Base-by-base conservation (phyloP, 2,113 vertebrate species). In the Eudyptes chrysolophus region DNA sequence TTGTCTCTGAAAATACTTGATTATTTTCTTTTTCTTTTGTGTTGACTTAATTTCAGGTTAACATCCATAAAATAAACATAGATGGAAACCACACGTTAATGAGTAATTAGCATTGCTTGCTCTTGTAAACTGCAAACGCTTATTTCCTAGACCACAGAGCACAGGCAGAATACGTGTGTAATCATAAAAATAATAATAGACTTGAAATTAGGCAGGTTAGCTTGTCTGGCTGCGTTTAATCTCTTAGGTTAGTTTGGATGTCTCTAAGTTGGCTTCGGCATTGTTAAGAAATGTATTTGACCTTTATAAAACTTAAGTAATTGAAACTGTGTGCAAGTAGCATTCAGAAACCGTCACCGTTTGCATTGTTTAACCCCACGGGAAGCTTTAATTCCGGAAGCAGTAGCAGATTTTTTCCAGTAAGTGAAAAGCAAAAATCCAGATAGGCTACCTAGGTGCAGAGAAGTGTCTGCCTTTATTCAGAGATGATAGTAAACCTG, bases 381-480 rank as follows among this genome's bases (percentile, higher is more conserved):
- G 87, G 94, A 93, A 58, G 61, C 58, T 87, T 40, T 83, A 25
- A 83, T 83, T 96, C 84, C 1, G 9, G 89, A 82, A 85, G 66
- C 70, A 24, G 74, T 46, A 42, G 72, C 57, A 42, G 48, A 21
- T 68, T 86, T 78, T 88, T 92, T 83, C 92, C 78, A 70, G 85
- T 96, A 95, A 88, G 90, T 58, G 84, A 82, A 74, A 95, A 96
- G 58, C 21, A 81, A 61, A 95, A 92, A 83, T 90, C 87, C 90
- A 88, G 84, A 71, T 17, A 75, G 34, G 4, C 64, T 84, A 22
- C 71, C 12, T 8, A 18, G 85, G 75, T 48, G 48, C 57, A 68
- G 60, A 71, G 54, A 64, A 9, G 36, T 13, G n/a, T 42, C 84
- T 10, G 1, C 79, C 78, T 71, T 69, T 52, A 48, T 40, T 80